Percentiles rank a stretch among this genome's conserved stretches.
These are phyloP conservation scores for Myrmecophaga tridactyla DNA, from an alignment of 2,113 vertebrate genomes.

Conservation along the genomic window DNA sequence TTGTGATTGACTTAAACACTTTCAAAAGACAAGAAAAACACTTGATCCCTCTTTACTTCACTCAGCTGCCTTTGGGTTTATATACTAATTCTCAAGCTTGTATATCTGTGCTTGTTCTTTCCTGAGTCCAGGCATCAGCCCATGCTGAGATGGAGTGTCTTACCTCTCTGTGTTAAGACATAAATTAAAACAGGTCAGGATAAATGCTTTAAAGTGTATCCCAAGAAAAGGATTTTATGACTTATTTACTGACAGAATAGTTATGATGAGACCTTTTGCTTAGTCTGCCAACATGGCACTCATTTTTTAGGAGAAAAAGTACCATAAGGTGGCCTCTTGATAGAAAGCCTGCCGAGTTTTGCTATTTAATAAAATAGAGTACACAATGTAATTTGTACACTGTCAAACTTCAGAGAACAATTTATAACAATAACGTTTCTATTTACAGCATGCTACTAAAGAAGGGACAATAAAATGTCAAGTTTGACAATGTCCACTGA, in stretches of 20 bases:
- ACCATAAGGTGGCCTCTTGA: constrained; percentile 9
- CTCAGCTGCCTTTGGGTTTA: neutral
- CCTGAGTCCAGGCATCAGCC: neutral
- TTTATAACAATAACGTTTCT: constrained; percentile 76
- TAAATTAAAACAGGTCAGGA: constrained; percentile 27
- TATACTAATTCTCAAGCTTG: neutral
- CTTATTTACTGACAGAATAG: constrained; percentile 44
- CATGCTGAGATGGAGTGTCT: neutral
- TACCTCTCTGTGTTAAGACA: neutral
- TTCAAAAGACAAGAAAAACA: neutral
- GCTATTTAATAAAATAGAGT: constrained; percentile 74
- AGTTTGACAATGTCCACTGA: constrained; percentile 55
- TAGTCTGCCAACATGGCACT: neutral
- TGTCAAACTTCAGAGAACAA: constrained; percentile 68
- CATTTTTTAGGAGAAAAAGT: constrained; percentile 59
- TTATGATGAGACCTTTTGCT: constrained; percentile 21
- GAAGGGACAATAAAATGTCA: constrained; percentile 62
- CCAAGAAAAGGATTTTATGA: constrained; percentile 12
- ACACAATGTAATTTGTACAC: constrained; percentile 67
- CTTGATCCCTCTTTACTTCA: neutral
- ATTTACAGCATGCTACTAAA: constrained; percentile 62
- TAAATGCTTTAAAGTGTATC: neutral
- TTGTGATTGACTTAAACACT: neutral
- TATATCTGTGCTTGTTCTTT: neutral
- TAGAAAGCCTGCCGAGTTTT: constrained; percentile 58